These are phyloP conservation scores for Cantharis lateralis DNA, from an alignment of 2,888 invertebrate genomes.

Conservation along the genomic window DNA sequence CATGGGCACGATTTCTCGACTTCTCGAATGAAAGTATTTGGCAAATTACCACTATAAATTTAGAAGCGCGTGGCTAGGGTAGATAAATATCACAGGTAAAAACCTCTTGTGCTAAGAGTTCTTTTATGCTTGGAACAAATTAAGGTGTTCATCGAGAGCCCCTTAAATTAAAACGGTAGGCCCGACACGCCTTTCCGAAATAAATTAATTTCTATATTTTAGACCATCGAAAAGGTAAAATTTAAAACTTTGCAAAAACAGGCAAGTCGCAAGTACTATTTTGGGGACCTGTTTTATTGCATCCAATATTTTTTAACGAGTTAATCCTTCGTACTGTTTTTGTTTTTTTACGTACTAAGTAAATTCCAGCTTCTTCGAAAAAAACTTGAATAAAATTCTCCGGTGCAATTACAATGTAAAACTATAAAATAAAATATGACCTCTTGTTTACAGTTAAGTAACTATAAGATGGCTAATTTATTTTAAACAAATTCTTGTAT, in stretches of 20 bases:
- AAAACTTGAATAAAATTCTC: background rate
- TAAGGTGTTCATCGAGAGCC: constrained; percentile 8
- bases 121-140: constrained; percentile 6
- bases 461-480: background rate
- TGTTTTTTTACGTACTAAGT: no score
- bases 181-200: constrained; percentile 12
- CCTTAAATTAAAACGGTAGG: constrained; percentile 6
- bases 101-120: constrained; percentile 3
- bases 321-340: background rate
- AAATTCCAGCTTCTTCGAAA: background rate
- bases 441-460: background rate
- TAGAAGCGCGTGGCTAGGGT: constrained; percentile 46
- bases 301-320: background rate
- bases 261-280: background rate
- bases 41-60: constrained; percentile 52
- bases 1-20: constrained; percentile 43
- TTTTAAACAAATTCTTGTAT: background rate
- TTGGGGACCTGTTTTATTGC: background rate
- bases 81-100: constrained; percentile 44
- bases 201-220: constrained; percentile 8
- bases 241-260: background rate
- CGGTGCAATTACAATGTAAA: background rate
- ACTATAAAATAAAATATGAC: background rate
- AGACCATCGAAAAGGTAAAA: background rate
- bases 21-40: constrained; percentile 41